Evolutionary conservation across 1,140 invertebrate species (phyloP), one percentile per base, ranked within the genome.

Genomic region (Drosophila arawakana): DNA sequence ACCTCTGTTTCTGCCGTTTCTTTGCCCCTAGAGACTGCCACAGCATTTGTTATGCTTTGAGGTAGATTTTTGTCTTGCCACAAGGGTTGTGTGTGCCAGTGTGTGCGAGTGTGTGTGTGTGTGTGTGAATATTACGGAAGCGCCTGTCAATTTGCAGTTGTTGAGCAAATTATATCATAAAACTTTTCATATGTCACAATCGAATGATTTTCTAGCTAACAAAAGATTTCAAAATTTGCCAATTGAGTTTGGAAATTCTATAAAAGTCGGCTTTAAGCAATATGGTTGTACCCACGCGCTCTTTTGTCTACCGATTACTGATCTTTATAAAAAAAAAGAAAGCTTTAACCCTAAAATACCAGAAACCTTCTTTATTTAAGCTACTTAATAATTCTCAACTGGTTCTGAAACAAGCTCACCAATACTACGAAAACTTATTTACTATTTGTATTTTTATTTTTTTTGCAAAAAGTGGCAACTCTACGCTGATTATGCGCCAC

Each of bases 381-480:
- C 6, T 30, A 30, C 25, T 30, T 30, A 5, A 30, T 30, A 30
- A 30, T 30, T 30, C 25, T 30, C 25, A 30, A 30, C 25, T 30
- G 25, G 25, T 30, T 3, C 25, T 30, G 25, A 5, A 30, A 30
- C 25, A 30, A 30, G 25, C 25, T 5, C 25, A 30, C 25, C 25
- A 30, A 30, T 30, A 30, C 25, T 30, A 30, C 6, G 25, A 2
- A 2, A 30, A 30, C 25, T 30, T 30, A 30, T 30, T 30, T 30
- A 5, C 4, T 30, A 30, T 30, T 30, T 30, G 4, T 25, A 3
- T 30, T 30, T 30, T 30, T 30, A 6, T 30, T 30, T 6, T n/a
- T 4, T 43, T 21, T 11, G 34, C 15, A 11, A 58, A 58, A 37
- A 25, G 47, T 57, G 63, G 30, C 43, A 57, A 66, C 41, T 67